A percentile compares a stretch with the other conserved stretches of the same genome.
phyloP scores from a whole-genome alignment of 2,888 invertebrate genomes.

The Microctonus hyperodae region DNA sequence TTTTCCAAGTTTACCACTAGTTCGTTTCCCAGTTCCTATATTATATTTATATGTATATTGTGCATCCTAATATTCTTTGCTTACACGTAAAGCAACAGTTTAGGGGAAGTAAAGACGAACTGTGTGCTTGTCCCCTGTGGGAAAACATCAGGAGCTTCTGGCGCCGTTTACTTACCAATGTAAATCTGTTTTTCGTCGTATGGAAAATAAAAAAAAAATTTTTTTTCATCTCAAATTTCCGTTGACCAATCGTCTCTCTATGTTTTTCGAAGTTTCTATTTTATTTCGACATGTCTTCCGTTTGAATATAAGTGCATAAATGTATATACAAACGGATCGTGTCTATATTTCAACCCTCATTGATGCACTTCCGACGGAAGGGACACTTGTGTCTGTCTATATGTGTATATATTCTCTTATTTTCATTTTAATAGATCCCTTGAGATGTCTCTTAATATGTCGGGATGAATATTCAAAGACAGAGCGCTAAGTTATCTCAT shows the following conservation, averaged over 20 bases:
- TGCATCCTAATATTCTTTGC: background rate
- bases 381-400: constrained; percentile 37
- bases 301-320: constrained; percentile 34
- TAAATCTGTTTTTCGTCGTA: constrained; percentile 53
- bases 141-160: constrained; percentile 22
- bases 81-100: constrained; percentile 11
- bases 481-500: constrained; percentile 6
- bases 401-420: constrained; percentile 44
- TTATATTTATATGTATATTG: background rate
- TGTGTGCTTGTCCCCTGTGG: constrained; percentile 17
- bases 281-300: constrained; percentile 35
- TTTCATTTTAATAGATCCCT: constrained; percentile 26
- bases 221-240: constrained; percentile 48
- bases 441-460: constrained; percentile 32
- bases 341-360: constrained; percentile 26
- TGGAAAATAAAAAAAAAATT: no score
- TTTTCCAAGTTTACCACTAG: constrained; percentile 32
- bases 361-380: constrained; percentile 51
- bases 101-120: constrained; percentile 5
- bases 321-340: constrained; percentile 32
- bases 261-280: constrained; percentile 34
- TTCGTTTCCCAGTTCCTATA: constrained; percentile 32
- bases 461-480: constrained; percentile 15
- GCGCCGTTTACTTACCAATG: constrained; percentile 31
- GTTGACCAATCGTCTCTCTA: constrained; percentile 24